phyloP scores from a whole-genome alignment of 2,113 vertebrate genomes.

The Calyptomena viridis region DNA sequence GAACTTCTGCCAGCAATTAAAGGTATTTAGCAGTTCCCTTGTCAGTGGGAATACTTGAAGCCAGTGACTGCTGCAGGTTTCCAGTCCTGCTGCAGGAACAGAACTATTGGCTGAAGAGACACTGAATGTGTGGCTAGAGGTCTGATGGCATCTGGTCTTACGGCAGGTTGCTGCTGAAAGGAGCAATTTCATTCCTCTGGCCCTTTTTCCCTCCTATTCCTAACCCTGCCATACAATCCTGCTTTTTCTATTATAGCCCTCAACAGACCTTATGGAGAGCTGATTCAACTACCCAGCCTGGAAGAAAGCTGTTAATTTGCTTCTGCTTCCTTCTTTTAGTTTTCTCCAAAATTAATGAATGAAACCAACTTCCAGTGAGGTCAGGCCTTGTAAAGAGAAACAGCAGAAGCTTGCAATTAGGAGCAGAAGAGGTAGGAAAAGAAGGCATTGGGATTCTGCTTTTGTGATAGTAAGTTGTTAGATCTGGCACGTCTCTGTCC shows the following conservation, averaged over 20 bases:
- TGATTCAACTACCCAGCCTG: not conserved
- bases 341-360: not conserved
- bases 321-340: not conserved
- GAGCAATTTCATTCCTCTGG: not conserved
- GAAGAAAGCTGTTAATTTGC: not conserved
- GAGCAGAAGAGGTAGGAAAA: not conserved
- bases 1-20: not conserved
- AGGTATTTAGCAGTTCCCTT: not conserved
- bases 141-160: not conserved
- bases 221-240: not conserved
- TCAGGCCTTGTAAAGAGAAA: not conserved
- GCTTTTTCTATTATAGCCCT: not conserved
- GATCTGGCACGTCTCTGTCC: not conserved
- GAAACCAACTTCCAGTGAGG: not conserved
- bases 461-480: not conserved
- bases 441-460: not conserved
- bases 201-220: not conserved
- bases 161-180: not conserved
- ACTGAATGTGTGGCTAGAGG: not conserved
- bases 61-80: not conserved
- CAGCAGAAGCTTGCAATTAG: not conserved
- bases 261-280: not conserved
- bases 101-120: not conserved
- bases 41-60: not conserved
- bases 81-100: not conserved